A percentile compares a stretch with the other conserved stretches of the same genome.
These are phyloP conservation scores for Andrena minutula DNA, from an alignment of 2,888 invertebrate genomes.

Conservation along the genomic window DNA sequence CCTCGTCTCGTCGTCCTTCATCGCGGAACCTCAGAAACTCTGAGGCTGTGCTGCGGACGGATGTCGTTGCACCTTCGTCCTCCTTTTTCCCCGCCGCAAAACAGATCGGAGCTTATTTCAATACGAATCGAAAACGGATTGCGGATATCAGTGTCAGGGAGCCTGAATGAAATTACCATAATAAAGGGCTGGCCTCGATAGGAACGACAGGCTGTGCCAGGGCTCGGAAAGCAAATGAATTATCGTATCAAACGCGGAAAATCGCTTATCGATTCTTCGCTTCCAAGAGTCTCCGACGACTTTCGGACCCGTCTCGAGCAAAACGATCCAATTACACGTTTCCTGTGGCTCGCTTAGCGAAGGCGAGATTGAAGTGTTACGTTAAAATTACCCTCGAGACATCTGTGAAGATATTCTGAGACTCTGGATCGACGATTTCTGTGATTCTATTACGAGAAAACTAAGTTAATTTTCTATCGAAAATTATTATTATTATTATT, in stretches of 20 bases:
- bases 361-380: neutral
- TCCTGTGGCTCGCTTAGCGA: neutral
- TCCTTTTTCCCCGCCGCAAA: constrained; percentile 37
- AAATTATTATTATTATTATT: too few relatives aligned
- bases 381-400: neutral
- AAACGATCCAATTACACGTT: constrained; percentile 48
- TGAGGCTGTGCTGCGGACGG: constrained; percentile 39
- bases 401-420: neutral
- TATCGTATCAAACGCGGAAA: constrained; percentile 68
- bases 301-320: neutral
- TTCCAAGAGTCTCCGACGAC: constrained; percentile 5
- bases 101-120: constrained; percentile 76
- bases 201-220: constrained; percentile 43
- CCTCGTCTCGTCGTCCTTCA: constrained; percentile 13
- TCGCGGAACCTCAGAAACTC: constrained; percentile 31
- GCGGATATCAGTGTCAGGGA: constrained; percentile 76
- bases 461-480: neutral
- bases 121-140: constrained; percentile 80
- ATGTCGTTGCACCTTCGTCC: constrained; percentile 47
- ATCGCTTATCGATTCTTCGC: constrained; percentile 62
- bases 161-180: constrained; percentile 81
- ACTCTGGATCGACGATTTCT: neutral
- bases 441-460: neutral
- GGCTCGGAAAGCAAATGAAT: constrained; percentile 63
- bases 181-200: constrained; percentile 73